Base-by-base conservation (phyloP, 2,888 invertebrate species). In the Theodoxus fluviatilis region DNA sequence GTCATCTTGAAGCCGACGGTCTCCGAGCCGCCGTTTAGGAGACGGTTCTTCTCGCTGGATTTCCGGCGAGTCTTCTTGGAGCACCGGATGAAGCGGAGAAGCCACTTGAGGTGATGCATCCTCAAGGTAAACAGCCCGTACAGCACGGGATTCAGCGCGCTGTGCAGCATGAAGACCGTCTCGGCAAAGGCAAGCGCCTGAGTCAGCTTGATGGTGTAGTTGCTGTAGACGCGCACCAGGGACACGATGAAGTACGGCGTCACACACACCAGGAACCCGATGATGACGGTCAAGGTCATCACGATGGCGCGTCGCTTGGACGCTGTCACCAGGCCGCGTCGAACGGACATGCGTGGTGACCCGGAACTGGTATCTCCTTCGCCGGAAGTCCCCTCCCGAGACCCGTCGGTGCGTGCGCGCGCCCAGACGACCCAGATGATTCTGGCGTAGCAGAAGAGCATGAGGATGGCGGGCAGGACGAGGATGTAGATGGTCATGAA, bases 191-290 rank as follows among this genome's bases (percentile, higher is more conserved):
- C 75, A 67, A 81, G 74, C 9, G 79, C 78, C 4, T 73, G 68
- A 37, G 74, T 75, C 25, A 85, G 71, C 69, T 80, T 74, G 37
- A 85, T 71, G 12, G 74, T 69, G 71, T 85, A 85, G 72, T 85
- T 78, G 59, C 82, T 82, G 79, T 85, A 88, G 25, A 88, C 86
- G 52, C 86, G 76, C 33, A 88, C 78, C 38, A 88, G 78, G 43
- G 85, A 84, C 22, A 88, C 82, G n/a, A 87, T 82, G 73, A 88
- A 88, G 74, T 88, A 88, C 0, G 88, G 88, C n/a, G 85, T 86
- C 80, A 87, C 84, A 74, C 88, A 88, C 0, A 85, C 81, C 22
- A 88, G 79, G 77, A 88, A 88, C 4, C 86, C 87, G 12, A 87
- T 79, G 40, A 88, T 87, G n/a, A 88, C 88, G 15, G 84, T 86